A percentile compares a stretch with the other conserved stretches of the same genome.
These are phyloP conservation scores for Eilema sororculum DNA, from an alignment of 2,888 invertebrate genomes.

Conservation along the genomic window DNA sequence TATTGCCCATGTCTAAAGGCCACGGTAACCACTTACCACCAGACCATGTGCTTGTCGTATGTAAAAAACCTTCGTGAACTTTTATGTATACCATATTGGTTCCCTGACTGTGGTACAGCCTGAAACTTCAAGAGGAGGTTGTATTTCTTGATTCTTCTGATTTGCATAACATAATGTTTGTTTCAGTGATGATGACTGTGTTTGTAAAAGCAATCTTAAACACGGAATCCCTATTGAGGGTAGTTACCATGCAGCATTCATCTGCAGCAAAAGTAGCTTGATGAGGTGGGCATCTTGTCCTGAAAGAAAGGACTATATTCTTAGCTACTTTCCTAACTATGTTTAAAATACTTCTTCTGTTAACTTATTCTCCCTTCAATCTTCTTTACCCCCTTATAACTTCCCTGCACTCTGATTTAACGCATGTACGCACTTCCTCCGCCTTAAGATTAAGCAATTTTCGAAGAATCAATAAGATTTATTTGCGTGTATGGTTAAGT, in stretches of 20 bases:
- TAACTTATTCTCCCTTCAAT: not conserved
- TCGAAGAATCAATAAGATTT: not conserved
- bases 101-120: no score
- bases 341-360: not conserved
- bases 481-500: not conserved
- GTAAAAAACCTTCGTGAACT: not conserved
- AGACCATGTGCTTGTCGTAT: not conserved
- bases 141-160: not conserved
- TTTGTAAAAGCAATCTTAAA: not conserved
- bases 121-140: not conserved
- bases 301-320: slow-evolving; percentile 1
- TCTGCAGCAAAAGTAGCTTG: not conserved
- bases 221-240: not conserved
- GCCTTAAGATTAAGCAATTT: not conserved
- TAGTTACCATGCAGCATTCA: not conserved
- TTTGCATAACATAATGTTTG: not conserved
- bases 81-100: not conserved
- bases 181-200: slow-evolving; percentile 4
- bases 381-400: not conserved
- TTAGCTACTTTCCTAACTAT: not conserved
- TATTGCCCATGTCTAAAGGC: no score
- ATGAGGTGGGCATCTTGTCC: slow-evolving; percentile 4
- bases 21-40: no score
- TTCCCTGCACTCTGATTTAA: not conserved
- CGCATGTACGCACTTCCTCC: not conserved